A percentile compares a stretch with the other conserved stretches of the same genome.
phyloP scores from a whole-genome alignment of 2,113 vertebrate genomes.

The Corydoras maculifer region DNA sequence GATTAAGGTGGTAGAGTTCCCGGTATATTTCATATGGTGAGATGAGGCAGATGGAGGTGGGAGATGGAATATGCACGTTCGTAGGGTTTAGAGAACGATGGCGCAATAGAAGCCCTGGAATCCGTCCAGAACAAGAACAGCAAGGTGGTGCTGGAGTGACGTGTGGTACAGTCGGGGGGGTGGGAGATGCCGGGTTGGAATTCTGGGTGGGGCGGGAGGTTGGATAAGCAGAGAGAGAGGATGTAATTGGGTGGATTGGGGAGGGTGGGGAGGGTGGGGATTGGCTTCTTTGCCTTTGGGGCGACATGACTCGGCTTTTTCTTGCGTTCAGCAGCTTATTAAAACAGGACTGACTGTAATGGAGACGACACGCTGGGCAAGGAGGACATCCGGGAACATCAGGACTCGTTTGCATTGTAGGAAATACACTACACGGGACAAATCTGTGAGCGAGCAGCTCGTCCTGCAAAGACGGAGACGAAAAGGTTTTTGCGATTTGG shows the following conservation, averaged over 20 bases:
- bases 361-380: constrained; percentile 12
- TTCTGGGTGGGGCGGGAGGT: not conserved
- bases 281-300: too few relatives aligned
- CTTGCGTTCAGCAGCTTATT: constrained; percentile 33
- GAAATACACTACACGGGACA: too few relatives aligned
- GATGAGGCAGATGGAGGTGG: too few relatives aligned
- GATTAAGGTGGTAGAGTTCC: constrained; percentile 56
- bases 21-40: too few relatives aligned
- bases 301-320: constrained; percentile 12
- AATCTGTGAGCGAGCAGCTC: too few relatives aligned
- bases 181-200: constrained; percentile 22
- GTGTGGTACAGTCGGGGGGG: constrained; percentile 7
- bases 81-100: not conserved
- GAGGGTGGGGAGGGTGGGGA: not conserved
- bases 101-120: not conserved
- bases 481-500: too few relatives aligned
- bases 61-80: too few relatives aligned
- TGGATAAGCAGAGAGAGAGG: not conserved
- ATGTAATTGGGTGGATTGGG: not conserved
- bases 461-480: too few relatives aligned
- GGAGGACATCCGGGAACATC: not conserved
- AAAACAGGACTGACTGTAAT: constrained; percentile 40
- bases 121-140: constrained; percentile 1
- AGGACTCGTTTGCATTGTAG: too few relatives aligned
- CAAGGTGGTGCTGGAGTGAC: not conserved